Evolutionary conservation across 1,140 invertebrate genomes (phyloP), one percentile per base, ranked within the genome.

Genomic region (Physella acuta): DNA sequence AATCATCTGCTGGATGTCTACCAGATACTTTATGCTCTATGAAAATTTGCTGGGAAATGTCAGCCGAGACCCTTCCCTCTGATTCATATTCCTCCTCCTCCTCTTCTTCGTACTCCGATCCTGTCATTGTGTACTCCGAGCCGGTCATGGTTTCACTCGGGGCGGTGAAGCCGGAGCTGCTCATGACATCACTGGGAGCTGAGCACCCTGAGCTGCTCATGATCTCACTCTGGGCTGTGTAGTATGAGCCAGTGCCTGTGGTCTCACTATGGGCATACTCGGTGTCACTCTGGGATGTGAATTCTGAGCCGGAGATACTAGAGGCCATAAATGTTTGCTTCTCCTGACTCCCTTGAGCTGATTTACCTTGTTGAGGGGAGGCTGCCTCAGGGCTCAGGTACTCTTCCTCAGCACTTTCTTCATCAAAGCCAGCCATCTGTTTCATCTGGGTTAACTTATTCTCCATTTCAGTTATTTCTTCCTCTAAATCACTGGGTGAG

Each of bases 21-120:
- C 53, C 49, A 26, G 44, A 26, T 37, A 79, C 76, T 33, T 61
- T 66, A 67, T 82, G 76, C 68, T 82, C 81, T 67, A 80, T 80
- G 69, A 80, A 83, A 36, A 82, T 83, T 51, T 79, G 79, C 39
- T 81, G 76, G 1, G 78, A 78, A 20, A 75, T 80, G 58, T 83
- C 80, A 58, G 76, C 72, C 26, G 68, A 73, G 11, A 81, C 74
- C 69, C 76, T 76, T 44, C 79, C 79, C 65, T 78, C 79, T 16
- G 73, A 58, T 49, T 78, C 75, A n/a, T 64, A 60, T 52, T 64
- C 66, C 26, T 66, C 56, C 33, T 31, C 58, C 37, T 64, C 73
- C 1, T 55, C 64, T 33, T 67, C 52, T 1, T 67, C 71, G 62
- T 66, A 66, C 33, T 73, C 71, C 8, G 71, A 73, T 3, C 68